Evolutionary conservation across 1,140 invertebrate genomes (phyloP).

Genomic region (Penaeus indicus): DNA sequence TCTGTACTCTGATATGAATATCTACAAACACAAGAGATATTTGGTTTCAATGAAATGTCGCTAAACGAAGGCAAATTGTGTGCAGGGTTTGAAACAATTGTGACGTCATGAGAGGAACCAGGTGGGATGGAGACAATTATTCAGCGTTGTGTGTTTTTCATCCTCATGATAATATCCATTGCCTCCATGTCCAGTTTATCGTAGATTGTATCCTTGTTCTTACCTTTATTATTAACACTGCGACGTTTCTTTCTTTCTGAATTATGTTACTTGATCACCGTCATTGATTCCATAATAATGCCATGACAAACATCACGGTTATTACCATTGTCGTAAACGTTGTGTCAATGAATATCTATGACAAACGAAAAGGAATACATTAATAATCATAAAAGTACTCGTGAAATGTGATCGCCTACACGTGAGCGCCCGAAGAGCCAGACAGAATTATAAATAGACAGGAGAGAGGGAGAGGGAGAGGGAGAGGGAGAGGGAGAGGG

Average conservation of each 20-base stretch:
- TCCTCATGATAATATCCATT: conserved; percentile 8
- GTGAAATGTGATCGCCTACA: not conserved
- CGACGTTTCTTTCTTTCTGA: no score
- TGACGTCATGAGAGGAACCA: conserved; percentile 49
- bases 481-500: conserved; percentile 32
- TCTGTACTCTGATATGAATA: no score
- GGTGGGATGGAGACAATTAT: conserved; percentile 43
- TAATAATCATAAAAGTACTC: no score
- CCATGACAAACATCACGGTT: no score
- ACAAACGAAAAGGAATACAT: no score
- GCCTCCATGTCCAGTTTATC: conserved; percentile 1
- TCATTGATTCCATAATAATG: no score
- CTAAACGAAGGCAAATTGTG: no score
- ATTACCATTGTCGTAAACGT: no score
- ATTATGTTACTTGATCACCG: no score
- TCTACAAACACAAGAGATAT: no score
- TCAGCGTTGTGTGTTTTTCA: conserved; percentile 16
- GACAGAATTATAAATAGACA: conserved; percentile 1
- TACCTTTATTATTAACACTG: not conserved
- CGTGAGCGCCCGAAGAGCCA: no score
- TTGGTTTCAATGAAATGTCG: not conserved
- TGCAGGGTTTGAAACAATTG: not conserved
- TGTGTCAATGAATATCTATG: no score
- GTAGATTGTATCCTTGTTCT: not conserved
- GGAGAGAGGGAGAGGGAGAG: not conserved